phyloP scores from a whole-genome alignment of 2,113 vertebrate species.

The Verasper variegatus region DNA sequence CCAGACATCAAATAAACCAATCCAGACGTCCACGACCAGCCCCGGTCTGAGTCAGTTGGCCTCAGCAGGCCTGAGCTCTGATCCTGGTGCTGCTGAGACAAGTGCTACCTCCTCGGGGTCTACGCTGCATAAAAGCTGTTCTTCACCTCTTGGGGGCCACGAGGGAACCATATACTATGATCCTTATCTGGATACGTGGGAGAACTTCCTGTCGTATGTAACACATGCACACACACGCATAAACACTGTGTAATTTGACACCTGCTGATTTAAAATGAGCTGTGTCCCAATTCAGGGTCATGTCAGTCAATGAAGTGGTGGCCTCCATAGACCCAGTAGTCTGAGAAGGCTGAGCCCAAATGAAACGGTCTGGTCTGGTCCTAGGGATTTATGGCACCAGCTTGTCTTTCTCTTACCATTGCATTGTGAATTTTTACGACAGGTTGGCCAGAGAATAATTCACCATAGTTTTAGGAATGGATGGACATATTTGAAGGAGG shows the following conservation, averaged over 20 bases:
- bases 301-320: too few relatives aligned
- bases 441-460: too few relatives aligned
- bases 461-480: too few relatives aligned
- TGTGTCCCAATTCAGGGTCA: too few relatives aligned
- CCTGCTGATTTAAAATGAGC: neutral
- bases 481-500: too few relatives aligned
- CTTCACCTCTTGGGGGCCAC: conserved; percentile 15
- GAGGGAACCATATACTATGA: conserved; percentile 62
- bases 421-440: too few relatives aligned
- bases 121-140: conserved; percentile 15
- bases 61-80: conserved; percentile 15
- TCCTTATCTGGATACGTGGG: conserved; percentile 83
- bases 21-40: conserved; percentile 55
- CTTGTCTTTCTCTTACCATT: too few relatives aligned
- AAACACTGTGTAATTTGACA: neutral
- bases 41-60: conserved; percentile 25
- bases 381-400: too few relatives aligned
- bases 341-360: too few relatives aligned
- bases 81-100: neutral
- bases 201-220: conserved; percentile 89
- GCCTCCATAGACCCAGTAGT: too few relatives aligned
- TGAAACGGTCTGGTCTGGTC: too few relatives aligned
- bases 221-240: neutral
- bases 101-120: conserved; percentile 6
- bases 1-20: neutral